Evolutionary conservation across 2,888 invertebrate genomes (phyloP).

Genomic region (Caenorhabditis sp.): DNA sequence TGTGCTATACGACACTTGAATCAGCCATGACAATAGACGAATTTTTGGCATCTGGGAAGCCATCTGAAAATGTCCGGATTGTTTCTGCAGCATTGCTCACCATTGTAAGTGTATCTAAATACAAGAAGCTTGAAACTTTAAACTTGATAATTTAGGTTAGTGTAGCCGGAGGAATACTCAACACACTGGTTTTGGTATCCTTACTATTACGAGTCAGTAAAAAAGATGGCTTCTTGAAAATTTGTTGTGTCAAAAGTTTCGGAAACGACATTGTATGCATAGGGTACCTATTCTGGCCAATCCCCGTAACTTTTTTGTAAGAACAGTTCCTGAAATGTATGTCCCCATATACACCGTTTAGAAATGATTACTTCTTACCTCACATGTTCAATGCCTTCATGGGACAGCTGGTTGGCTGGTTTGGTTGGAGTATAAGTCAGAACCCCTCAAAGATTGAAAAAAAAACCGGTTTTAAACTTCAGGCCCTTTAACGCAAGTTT

Average conservation of each 20-base stretch:
- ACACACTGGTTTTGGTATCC: slow-evolving; percentile 27
- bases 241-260: slow-evolving; percentile 53
- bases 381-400: slow-evolving; percentile 48
- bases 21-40: slow-evolving; percentile 45
- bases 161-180: slow-evolving; percentile 26
- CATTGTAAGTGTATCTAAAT: too few relatives aligned
- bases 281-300: slow-evolving; percentile 52
- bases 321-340: background rate
- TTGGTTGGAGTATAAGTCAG: slow-evolving; percentile 50
- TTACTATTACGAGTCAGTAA: slow-evolving; percentile 18
- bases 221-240: slow-evolving; percentile 53
- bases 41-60: slow-evolving; percentile 36
- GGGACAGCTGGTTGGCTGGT: slow-evolving; percentile 58
- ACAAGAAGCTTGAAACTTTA: too few relatives aligned
- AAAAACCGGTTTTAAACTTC: background rate
- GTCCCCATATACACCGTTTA: background rate
- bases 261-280: slow-evolving; percentile 51
- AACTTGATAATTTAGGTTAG: too few relatives aligned
- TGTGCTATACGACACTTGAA: too few relatives aligned
- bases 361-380: slow-evolving; percentile 47
- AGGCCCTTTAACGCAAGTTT: slow-evolving; percentile 56
- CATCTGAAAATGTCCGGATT: slow-evolving; percentile 29
- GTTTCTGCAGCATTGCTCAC: slow-evolving; percentile 38
- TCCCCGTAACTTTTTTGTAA: slow-evolving; percentile 50
- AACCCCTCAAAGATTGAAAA: too few relatives aligned